Conservation (phyloP, 2,113 vertebrate genomes). For the Pteropus alecto region DNA sequence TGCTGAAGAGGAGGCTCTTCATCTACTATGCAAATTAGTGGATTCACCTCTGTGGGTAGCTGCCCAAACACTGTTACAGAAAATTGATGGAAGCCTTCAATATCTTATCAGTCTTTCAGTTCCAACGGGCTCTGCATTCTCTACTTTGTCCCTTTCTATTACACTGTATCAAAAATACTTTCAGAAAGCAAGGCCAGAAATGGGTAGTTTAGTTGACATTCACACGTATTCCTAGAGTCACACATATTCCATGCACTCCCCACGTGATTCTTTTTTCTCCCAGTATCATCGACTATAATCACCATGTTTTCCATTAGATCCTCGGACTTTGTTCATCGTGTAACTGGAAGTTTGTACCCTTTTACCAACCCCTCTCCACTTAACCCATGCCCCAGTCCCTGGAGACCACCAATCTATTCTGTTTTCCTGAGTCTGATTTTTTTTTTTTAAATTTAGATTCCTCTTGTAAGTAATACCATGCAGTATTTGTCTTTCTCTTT, state of each 20-base stretch:
- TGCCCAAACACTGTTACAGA: background rate
- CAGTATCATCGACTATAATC: background rate
- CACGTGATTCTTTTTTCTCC: background rate
- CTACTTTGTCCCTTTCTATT: background rate
- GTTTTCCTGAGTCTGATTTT: background rate
- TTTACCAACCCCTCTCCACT: background rate
- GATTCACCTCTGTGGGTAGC: background rate
- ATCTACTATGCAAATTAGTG: background rate
- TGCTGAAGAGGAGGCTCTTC: background rate
- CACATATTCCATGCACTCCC: background rate
- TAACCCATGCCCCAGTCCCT: too few relatives aligned
- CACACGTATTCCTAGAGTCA: background rate
- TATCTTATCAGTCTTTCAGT: background rate
- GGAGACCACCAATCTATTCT: background rate
- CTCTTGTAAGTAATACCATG: background rate
- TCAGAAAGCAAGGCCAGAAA: slow-evolving; percentile 3
- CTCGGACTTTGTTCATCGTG: background rate
- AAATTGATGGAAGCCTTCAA: background rate
- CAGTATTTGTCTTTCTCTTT: background rate
- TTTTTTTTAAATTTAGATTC: background rate
- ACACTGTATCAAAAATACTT: background rate
- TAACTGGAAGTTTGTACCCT: background rate
- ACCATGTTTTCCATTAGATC: background rate
- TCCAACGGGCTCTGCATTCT: background rate
- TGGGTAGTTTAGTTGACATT: background rate